phyloP scores from a whole-genome alignment of 2,888 invertebrate species.

The Eupelmus urozonus region DNA sequence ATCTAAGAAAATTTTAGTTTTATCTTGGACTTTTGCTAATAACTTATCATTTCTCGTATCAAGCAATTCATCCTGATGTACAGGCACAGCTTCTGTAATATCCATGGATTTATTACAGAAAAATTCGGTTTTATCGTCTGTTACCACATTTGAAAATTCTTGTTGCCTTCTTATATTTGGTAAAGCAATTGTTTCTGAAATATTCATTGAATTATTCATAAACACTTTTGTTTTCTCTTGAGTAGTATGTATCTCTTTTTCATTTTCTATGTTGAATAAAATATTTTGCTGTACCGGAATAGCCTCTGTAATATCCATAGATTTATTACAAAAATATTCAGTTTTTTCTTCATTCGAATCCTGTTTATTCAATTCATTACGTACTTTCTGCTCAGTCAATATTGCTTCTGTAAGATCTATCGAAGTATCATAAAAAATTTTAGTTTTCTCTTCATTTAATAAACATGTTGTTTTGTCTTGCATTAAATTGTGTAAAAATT shows the following conservation, averaged over 20 bases:
- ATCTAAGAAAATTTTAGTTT: conserved; percentile 12
- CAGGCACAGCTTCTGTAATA: conserved; percentile 16
- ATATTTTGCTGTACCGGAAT: neutral
- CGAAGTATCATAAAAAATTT: conserved; percentile 33
- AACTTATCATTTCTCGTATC: no score
- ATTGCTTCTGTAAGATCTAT: conserved; percentile 11
- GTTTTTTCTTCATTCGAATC: conserved; percentile 23
- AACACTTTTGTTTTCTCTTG: neutral
- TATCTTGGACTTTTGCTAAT: neutral
- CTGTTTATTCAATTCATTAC: neutral
- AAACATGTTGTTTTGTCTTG: conserved; percentile 21
- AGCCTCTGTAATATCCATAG: conserved; percentile 42
- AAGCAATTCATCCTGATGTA: neutral
- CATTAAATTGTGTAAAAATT: neutral
- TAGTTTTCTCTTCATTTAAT: neutral
- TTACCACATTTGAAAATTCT: no score
- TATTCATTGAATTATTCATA: conserved; percentile 31
- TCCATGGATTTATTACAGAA: conserved; percentile 48
- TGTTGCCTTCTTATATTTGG: no score
- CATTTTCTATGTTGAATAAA: neutral
- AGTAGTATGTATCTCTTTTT: conserved; percentile 1
- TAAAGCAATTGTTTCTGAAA: conserved; percentile 42
- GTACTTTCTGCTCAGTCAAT: neutral
- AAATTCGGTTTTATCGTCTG: conserved; percentile 5
- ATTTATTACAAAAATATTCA: conserved; percentile 32